These are phyloP conservation scores for Pluvianellus socialis DNA, from an alignment of 2,113 vertebrate species.

Conservation along the genomic window DNA sequence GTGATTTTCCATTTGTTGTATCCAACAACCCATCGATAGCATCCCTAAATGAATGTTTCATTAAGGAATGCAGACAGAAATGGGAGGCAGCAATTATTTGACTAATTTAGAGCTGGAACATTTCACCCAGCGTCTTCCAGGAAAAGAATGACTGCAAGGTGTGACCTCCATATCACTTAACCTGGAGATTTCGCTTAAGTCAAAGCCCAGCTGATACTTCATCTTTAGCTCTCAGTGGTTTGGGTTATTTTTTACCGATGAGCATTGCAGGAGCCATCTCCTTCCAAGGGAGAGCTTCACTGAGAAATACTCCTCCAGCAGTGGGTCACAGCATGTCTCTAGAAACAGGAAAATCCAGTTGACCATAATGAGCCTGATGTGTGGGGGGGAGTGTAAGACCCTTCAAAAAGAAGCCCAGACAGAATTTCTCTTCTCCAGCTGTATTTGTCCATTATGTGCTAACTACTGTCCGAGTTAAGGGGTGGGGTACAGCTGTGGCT, in stretches of 20 bases:
- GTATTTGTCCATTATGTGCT: accelerated
- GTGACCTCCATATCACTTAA: neutral
- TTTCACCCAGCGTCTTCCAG: neutral
- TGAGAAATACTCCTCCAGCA: neutral
- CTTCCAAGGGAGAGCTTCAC: neutral
- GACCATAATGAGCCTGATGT: neutral
- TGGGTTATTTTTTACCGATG: neutral
- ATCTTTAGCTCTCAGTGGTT: neutral
- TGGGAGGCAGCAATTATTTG: neutral
- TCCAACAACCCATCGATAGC: neutral
- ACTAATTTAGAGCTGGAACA: slow-evolving; percentile 1
- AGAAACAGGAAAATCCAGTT: neutral
- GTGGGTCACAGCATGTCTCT: neutral
- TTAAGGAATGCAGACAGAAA: neutral
- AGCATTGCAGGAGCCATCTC: accelerated
- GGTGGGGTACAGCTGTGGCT: neutral
- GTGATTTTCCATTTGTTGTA: slow-evolving; percentile 1
- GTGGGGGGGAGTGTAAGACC: neutral
- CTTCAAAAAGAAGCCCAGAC: neutral
- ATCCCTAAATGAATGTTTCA: slow-evolving; percentile 13
- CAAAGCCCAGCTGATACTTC: neutral
- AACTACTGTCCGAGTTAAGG: neutral
- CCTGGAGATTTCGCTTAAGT: neutral
- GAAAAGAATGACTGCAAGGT: neutral
- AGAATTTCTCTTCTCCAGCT: neutral